Percentiles rank a stretch among this genome's conserved stretches.
Evolutionary conservation across 2,888 invertebrate species (phyloP).

Genomic region (Dioctria linearis): DNA sequence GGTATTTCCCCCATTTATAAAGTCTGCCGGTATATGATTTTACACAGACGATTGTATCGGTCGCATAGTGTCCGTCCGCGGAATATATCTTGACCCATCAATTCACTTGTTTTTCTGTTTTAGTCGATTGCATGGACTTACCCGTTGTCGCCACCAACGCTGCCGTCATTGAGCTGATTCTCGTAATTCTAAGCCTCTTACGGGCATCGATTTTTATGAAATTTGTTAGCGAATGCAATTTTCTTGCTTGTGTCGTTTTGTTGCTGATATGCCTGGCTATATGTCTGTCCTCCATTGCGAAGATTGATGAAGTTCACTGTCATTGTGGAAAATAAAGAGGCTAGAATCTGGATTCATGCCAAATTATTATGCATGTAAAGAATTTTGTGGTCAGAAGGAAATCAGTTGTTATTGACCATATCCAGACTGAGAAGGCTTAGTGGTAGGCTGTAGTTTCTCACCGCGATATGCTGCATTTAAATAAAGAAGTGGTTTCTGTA

Average conservation of each 20-base stretch:
- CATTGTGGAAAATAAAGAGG: conserved; percentile 32
- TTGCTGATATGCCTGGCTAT: conserved; percentile 11
- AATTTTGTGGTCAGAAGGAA: background rate
- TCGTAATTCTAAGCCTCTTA: conserved; percentile 9
- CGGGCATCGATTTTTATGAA: conserved; percentile 38
- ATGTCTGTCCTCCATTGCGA: background rate
- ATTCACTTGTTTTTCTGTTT: conserved; percentile 29
- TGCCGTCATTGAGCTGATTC: no score
- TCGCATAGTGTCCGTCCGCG: background rate
- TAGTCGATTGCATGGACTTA: background rate
- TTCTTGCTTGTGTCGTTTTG: background rate
- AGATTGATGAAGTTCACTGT: conserved; percentile 41
- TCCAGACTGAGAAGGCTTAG: no score
- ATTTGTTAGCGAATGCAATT: conserved; percentile 34
- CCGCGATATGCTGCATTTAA: no score
- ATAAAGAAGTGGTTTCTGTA: no score
- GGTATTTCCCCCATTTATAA: background rate
- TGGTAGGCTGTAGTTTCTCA: no score
- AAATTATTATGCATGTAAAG: conserved; percentile 27
- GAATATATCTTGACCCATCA: conserved; percentile 19
- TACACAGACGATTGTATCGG: background rate
- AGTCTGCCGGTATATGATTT: background rate
- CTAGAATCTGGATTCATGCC: conserved; percentile 26
- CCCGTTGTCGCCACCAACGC: no score
- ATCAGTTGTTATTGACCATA: no score